phyloP scores from a whole-genome alignment of 2,888 invertebrate species.

The Andrena fulva region DNA sequence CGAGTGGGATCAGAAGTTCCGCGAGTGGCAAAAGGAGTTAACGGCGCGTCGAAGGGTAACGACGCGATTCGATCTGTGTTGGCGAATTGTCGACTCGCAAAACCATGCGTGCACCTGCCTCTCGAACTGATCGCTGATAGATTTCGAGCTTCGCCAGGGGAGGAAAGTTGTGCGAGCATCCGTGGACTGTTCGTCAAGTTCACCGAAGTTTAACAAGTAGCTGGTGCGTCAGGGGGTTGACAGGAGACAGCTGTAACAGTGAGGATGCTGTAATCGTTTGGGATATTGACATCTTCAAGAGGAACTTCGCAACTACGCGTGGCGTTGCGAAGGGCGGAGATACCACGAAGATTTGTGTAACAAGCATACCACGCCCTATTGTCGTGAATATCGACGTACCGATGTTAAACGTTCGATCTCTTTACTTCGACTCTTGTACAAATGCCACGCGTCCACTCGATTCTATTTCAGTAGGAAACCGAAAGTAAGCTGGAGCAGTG shows the following conservation, averaged over 20 bases:
- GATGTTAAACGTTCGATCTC: too few species aligned
- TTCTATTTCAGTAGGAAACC: not conserved
- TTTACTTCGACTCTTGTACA: too few species aligned
- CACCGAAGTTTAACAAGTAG: not conserved
- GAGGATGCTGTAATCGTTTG: conserved; percentile 1
- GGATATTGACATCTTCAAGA: not conserved
- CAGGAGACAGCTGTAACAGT: conserved; percentile 7
- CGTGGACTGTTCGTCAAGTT: not conserved
- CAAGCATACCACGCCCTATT: too few species aligned
- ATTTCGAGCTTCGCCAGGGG: conserved; percentile 3
- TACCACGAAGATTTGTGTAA: not conserved
- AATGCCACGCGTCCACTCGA: not conserved
- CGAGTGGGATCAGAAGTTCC: not conserved
- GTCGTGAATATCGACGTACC: too few species aligned
- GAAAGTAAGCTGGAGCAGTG: conserved; percentile 28
- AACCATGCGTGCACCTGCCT: not conserved
- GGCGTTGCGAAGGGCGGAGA: not conserved
- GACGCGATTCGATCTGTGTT: not conserved
- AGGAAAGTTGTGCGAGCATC: conserved; percentile 12
- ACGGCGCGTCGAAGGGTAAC: not conserved
- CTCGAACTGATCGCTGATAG: conserved; percentile 3
- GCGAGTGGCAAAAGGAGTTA: not conserved
- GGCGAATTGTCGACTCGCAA: not conserved
- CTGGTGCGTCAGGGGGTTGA: not conserved
- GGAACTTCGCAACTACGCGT: not conserved